Evolutionary conservation across 2,888 invertebrate species (phyloP).

Genomic region (Hemithea aestivaria): DNA sequence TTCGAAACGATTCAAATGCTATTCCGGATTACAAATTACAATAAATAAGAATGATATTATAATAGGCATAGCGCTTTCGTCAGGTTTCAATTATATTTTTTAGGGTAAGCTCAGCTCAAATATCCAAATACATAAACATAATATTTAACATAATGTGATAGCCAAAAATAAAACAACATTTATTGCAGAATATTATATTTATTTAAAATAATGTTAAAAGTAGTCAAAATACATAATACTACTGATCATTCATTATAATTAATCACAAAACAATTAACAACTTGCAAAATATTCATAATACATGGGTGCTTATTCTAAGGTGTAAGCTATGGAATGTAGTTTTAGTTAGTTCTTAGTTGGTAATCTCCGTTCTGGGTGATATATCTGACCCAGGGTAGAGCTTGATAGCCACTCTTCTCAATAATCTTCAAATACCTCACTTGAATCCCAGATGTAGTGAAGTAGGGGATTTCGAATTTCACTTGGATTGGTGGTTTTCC

Average conservation of each 20-base stretch:
- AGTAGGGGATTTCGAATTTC: constrained; percentile 99
- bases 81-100: no score
- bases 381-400: constrained; percentile 99
- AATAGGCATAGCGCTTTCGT: no score
- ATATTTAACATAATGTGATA: no score
- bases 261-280: constrained; percentile 37
- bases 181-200: constrained; percentile 48
- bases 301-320: constrained; percentile 33
- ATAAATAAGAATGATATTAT: no score
- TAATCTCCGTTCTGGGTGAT: constrained; percentile 99
- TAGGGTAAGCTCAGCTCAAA: no score
- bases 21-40: no score
- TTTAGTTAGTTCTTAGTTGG: constrained; percentile 94
- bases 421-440: constrained; percentile 98
- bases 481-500: constrained; percentile 99
- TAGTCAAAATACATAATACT: constrained; percentile 55
- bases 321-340: constrained; percentile 38
- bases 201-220: constrained; percentile 33
- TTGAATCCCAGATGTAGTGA: constrained; percentile 99
- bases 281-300: constrained; percentile 49
- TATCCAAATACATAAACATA: no score
- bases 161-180: constrained; percentile 26
- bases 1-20: no score
- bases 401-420: constrained; percentile 99
- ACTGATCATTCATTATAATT: constrained; percentile 33